Percentiles rank a stretch among this genome's conserved stretches.
Evolutionary conservation across 2,113 vertebrate species (phyloP).

Genomic region (Lonchura striata): DNA sequence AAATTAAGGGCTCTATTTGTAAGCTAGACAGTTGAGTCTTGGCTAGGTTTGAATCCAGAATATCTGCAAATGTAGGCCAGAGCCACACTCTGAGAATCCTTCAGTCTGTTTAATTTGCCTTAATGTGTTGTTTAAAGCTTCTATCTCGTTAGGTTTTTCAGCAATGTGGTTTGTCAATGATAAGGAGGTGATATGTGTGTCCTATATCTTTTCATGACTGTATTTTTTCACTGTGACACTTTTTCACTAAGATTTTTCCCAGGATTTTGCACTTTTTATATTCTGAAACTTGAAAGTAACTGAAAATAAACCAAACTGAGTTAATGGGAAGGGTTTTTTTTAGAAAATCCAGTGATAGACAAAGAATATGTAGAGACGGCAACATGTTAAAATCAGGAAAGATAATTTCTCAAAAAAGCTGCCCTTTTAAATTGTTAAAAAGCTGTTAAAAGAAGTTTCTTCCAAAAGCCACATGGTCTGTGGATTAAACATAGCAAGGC

Average conservation of each 20-base stretch:
- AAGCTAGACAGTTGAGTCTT: not conserved
- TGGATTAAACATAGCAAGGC: conserved; percentile 58
- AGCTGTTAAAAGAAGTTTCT: conserved; percentile 40
- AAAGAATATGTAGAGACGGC: conserved; percentile 28
- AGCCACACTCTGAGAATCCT: not conserved
- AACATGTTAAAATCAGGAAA: conserved; percentile 19
- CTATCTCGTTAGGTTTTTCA: not conserved
- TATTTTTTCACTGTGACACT: not conserved
- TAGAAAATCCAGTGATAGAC: conserved; percentile 42
- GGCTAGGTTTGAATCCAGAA: not conserved
- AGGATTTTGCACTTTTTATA: not conserved
- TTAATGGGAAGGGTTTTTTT: not conserved
- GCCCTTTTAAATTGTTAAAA: conserved; percentile 40
- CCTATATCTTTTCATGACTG: not conserved
- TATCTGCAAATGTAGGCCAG: not conserved
- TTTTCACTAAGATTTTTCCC: not conserved
- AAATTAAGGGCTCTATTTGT: not conserved
- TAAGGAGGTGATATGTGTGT: not conserved
- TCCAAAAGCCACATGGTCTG: conserved; percentile 45
- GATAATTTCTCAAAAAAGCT: conserved; percentile 38
- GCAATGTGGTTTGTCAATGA: not conserved
- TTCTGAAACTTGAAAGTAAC: conserved; percentile 1
- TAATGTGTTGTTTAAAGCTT: not conserved
- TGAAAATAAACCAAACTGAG: not conserved
- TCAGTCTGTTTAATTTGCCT: not conserved